Base-by-base conservation (phyloP, 35 echinoderm and acorn worm genomes). In the Ptychodera flava region DNA sequence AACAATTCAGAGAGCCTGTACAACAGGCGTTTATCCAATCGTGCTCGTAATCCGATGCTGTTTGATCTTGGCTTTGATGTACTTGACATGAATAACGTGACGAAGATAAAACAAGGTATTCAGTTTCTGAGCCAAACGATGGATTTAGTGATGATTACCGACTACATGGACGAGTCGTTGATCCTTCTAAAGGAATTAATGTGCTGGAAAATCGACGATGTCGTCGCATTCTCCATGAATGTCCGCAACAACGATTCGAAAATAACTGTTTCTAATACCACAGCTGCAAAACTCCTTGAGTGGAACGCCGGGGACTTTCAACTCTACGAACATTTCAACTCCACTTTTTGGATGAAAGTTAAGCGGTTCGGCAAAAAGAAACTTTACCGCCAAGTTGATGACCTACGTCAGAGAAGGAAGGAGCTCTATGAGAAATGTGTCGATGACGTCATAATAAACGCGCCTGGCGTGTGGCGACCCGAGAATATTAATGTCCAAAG, bases 301-400 rank as follows among this genome's bases (percentile, higher is more conserved):
- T 99, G 92, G 92, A 91, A 92, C 32, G 76, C 33, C 34, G 96
- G 96, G 1, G 96, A 99, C 36, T 79, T 89, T 16, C 79, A 90
- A 37, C 79, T 99, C 0, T 99, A 99, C 35, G 75, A 90, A 6
- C 90, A 94, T 85, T 99, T 99, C 34, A 94, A 99, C 78, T 81
- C 83, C 31, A 92, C 92, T 27, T 84, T 99, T 1, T 92, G 90
- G 90, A 64, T 30, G 33, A 90, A 87, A 79, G 86, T 99, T 14
- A 32, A 94, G 76, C 2, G 77, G 28, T 99, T 94, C 45, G 96
- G 96, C 0, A 78, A 45, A 34, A 76, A 89, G n/a, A 79, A 82
- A 33, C 91, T 91, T 89, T 32, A 32, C 15, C 30, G 32, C 0
- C 89, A 91, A 16, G 90, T 91, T 2, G 79, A 38, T 31, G 78